These are phyloP conservation scores for Harlomillsia oculata DNA, from an alignment of 1,140 invertebrate species.

Conservation along the genomic window DNA sequence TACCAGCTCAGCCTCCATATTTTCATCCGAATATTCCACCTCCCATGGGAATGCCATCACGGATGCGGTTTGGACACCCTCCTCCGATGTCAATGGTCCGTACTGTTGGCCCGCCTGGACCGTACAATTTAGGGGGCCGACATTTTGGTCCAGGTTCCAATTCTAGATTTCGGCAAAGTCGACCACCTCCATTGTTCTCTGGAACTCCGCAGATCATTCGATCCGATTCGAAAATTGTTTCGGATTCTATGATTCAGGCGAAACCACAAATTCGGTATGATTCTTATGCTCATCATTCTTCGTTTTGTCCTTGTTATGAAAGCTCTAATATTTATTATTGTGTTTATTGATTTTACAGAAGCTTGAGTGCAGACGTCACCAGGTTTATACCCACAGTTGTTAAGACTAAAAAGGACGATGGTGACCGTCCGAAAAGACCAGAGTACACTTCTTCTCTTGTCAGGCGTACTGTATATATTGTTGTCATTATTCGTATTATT, in stretches of 20 bases:
- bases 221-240: slow-evolving; percentile 21
- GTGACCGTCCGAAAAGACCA: slow-evolving; percentile 15
- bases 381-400: slow-evolving; percentile 86
- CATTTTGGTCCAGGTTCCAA: slow-evolving; percentile 4
- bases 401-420: slow-evolving; percentile 55
- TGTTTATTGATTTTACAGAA: slow-evolving; percentile 47
- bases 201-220: slow-evolving; percentile 25
- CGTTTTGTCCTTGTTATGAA: background rate
- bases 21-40: slow-evolving; percentile 47
- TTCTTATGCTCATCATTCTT: background rate
- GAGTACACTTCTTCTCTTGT: slow-evolving; percentile 4
- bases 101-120: slow-evolving; percentile 38
- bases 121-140: slow-evolving; percentile 6
- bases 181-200: slow-evolving; percentile 13
- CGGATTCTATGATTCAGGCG: slow-evolving; percentile 32
- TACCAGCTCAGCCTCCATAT: slow-evolving; percentile 47
- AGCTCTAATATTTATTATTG: background rate
- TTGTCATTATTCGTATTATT: background rate
- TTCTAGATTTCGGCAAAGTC: slow-evolving; percentile 17
- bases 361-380: slow-evolving; percentile 88
- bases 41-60: slow-evolving; percentile 45
- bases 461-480: too few species aligned
- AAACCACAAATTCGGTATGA: slow-evolving; percentile 32
- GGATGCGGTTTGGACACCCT: slow-evolving; percentile 37
- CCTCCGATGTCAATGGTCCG: slow-evolving; percentile 39